A percentile compares a stretch with the other conserved stretches of the same genome.
Evolutionary conservation across 2,888 invertebrate species (phyloP).

Genomic region (Machimus atricapillus): DNA sequence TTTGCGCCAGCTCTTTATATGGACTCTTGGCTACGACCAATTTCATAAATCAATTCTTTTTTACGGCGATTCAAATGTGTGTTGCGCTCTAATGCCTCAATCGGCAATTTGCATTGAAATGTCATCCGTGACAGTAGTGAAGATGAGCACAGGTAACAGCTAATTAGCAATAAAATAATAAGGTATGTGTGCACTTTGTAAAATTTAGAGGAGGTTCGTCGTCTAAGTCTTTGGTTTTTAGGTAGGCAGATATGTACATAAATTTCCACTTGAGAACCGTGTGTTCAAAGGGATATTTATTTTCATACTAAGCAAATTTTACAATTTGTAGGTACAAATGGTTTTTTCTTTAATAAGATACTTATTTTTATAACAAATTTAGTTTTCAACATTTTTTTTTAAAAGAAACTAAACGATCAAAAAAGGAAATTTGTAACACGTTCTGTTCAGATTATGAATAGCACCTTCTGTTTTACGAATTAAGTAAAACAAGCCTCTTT

Average conservation of each 20-base stretch:
- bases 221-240: background rate
- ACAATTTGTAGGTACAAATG: too few relatives aligned
- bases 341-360: too few relatives aligned
- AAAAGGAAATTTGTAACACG: too few relatives aligned
- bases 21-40: conserved; percentile 2
- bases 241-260: too few relatives aligned
- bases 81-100: conserved; percentile 12
- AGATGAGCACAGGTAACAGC: background rate
- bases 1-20: background rate
- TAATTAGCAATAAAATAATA: conserved; percentile 5
- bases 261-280: background rate
- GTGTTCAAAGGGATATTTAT: too few relatives aligned
- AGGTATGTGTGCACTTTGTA: background rate
- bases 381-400: too few relatives aligned
- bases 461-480: too few relatives aligned
- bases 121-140: background rate
- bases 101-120: conserved; percentile 23
- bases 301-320: too few relatives aligned
- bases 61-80: background rate
- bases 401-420: too few relatives aligned
- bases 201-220: background rate
- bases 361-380: too few relatives aligned
- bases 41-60: conserved; percentile 34
- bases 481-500: too few relatives aligned
- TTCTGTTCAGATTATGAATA: too few relatives aligned